These are phyloP conservation scores for Standfussiana lucernea DNA, from an alignment of 2,888 invertebrate genomes.

Conservation along the genomic window DNA sequence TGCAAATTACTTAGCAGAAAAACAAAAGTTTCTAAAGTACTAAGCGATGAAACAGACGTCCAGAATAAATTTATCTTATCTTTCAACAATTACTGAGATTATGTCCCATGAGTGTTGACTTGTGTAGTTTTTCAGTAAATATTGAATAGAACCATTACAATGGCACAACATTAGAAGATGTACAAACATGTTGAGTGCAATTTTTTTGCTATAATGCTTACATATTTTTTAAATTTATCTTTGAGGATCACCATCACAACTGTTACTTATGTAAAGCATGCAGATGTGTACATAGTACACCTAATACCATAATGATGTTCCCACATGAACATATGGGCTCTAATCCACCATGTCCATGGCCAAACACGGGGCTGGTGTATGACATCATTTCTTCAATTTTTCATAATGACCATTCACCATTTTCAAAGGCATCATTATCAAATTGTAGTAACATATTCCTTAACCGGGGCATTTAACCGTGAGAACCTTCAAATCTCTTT, in stretches of 20 bases:
- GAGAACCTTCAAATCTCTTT: not conserved
- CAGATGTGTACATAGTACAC: not conserved
- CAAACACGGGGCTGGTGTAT: not conserved
- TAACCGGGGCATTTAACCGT: not conserved
- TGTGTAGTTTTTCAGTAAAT: not conserved
- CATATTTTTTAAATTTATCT: too few relatives aligned
- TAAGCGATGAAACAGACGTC: not conserved
- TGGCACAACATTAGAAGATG: not conserved
- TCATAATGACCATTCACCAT: not conserved
- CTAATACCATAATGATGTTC: too few relatives aligned
- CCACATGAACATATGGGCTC: not conserved
- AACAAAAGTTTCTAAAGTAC: not conserved
- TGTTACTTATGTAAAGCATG: not conserved
- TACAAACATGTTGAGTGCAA: too few relatives aligned
- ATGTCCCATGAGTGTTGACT: not conserved
- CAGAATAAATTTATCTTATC: constrained; percentile 31
- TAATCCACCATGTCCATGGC: not conserved
- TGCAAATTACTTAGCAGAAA: not conserved
- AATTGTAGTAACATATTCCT: not conserved
- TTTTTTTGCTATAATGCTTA: not conserved
- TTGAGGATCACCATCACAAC: not conserved
- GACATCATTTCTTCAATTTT: not conserved
- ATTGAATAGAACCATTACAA: not conserved
- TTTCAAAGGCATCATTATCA: not conserved
- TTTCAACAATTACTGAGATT: constrained; percentile 26